Evolutionary conservation across 2,113 vertebrate genomes (phyloP).

Genomic region (Irena cyanogastra): DNA sequence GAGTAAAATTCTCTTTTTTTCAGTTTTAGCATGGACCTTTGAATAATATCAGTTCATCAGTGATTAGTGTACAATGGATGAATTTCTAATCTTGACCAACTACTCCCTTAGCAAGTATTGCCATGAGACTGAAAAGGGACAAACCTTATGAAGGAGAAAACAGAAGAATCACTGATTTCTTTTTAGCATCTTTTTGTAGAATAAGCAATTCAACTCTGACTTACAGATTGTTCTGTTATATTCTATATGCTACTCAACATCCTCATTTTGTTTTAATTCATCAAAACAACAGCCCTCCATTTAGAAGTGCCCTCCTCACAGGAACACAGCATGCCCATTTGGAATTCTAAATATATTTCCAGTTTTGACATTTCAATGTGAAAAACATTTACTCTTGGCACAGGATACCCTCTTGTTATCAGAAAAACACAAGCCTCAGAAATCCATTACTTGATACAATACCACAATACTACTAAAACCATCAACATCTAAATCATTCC

Average conservation of each 20-base stretch:
- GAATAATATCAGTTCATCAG: neutral
- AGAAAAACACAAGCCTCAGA: neutral
- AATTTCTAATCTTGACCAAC: neutral
- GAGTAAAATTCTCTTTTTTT: neutral
- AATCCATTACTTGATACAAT: neutral
- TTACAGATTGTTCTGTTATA: neutral
- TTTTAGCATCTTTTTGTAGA: neutral
- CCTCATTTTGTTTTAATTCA: neutral
- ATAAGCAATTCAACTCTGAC: neutral
- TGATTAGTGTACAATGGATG: neutral
- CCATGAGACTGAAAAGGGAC: neutral
- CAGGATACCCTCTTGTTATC: constrained; percentile 23
- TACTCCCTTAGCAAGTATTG: neutral
- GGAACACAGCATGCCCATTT: neutral
- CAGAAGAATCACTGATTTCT: neutral
- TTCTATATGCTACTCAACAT: neutral
- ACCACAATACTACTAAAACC: neutral
- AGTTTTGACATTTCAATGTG: constrained; percentile 9
- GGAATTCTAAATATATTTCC: neutral
- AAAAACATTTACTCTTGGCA: neutral
- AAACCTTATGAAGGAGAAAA: neutral
- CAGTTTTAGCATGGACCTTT: neutral
- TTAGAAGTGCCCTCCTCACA: neutral
- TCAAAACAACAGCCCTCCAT: neutral
- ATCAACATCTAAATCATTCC: neutral